These are phyloP conservation scores for Elysia crispata DNA, from an alignment of 2,888 invertebrate species.

Conservation along the genomic window DNA sequence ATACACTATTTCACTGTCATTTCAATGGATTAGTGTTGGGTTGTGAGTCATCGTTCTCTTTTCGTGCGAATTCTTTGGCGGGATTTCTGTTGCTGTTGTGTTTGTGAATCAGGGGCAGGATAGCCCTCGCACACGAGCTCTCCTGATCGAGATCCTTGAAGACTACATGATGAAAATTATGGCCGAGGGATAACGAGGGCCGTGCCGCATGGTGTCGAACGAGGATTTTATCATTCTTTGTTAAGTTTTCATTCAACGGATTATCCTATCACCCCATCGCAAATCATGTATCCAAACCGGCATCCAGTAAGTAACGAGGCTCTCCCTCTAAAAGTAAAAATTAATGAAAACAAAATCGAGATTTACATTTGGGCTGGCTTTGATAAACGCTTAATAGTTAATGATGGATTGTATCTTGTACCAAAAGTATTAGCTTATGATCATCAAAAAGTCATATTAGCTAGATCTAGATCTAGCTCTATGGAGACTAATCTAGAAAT, in stretches of 20 bases:
- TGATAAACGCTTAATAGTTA: too few relatives aligned
- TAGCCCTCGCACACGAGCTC: too few relatives aligned
- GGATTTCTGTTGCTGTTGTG: constrained; percentile 41
- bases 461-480: constrained; percentile 22
- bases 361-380: background rate
- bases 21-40: constrained; percentile 16
- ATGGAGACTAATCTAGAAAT: background rate
- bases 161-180: too few relatives aligned
- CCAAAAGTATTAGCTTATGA: too few relatives aligned
- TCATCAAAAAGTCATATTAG: too few relatives aligned
- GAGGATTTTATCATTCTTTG: background rate
- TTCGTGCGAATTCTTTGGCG: constrained; percentile 42
- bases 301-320: constrained; percentile 68
- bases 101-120: constrained; percentile 13
- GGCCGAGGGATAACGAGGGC: too few relatives aligned
- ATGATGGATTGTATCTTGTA: too few relatives aligned
- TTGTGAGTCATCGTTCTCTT: constrained; percentile 36
- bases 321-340: background rate
- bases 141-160: too few relatives aligned
- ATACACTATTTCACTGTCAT: constrained; percentile 11
- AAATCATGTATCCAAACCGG: constrained; percentile 71
- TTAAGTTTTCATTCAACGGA: background rate
- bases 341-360: background rate
- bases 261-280: background rate
- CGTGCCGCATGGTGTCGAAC: too few relatives aligned